phyloP scores from a whole-genome alignment of 1,140 invertebrate genomes.

The Galendromus occidentalis region DNA sequence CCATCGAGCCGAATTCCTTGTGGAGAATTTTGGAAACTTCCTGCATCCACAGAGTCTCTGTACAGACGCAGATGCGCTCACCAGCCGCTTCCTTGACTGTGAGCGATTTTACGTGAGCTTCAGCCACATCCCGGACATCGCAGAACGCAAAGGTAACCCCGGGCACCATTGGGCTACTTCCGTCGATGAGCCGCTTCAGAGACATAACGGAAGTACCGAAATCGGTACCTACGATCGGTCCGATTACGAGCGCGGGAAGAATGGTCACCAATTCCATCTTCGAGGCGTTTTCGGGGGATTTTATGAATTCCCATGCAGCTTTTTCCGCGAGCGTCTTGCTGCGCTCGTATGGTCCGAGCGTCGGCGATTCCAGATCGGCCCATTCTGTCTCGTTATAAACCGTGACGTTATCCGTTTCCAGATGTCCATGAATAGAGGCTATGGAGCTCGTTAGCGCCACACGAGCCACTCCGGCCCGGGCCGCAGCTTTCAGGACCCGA shows the following conservation, averaged over 20 bases:
- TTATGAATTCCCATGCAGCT: slow-evolving; percentile 38
- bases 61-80: slow-evolving; percentile 28
- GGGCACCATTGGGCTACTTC: slow-evolving; percentile 31
- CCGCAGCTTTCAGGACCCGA: slow-evolving; percentile 34
- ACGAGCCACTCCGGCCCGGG: slow-evolving; percentile 30
- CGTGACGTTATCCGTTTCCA: slow-evolving; percentile 24
- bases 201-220: slow-evolving; percentile 28
- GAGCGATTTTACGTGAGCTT: slow-evolving; percentile 36
- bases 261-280: slow-evolving; percentile 34
- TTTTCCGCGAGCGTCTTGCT: slow-evolving; percentile 37
- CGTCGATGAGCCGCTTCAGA: slow-evolving; percentile 29
- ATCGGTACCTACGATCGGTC: slow-evolving; percentile 31
- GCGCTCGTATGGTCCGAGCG: slow-evolving; percentile 30
- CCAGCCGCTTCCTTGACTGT: slow-evolving; percentile 31
- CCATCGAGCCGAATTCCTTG: slow-evolving; percentile 26
- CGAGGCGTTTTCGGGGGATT: slow-evolving; percentile 26
- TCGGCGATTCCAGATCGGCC: slow-evolving; percentile 28
- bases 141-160: slow-evolving; percentile 31
- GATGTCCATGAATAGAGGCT: slow-evolving; percentile 31
- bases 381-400: slow-evolving; percentile 35
- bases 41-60: slow-evolving; percentile 29
- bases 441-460: slow-evolving; percentile 38
- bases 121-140: slow-evolving; percentile 38
- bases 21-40: slow-evolving; percentile 29
- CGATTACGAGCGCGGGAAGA: slow-evolving; percentile 35